phyloP scores from a whole-genome alignment of 2,113 vertebrate species.

The Heterocephalus glaber region DNA sequence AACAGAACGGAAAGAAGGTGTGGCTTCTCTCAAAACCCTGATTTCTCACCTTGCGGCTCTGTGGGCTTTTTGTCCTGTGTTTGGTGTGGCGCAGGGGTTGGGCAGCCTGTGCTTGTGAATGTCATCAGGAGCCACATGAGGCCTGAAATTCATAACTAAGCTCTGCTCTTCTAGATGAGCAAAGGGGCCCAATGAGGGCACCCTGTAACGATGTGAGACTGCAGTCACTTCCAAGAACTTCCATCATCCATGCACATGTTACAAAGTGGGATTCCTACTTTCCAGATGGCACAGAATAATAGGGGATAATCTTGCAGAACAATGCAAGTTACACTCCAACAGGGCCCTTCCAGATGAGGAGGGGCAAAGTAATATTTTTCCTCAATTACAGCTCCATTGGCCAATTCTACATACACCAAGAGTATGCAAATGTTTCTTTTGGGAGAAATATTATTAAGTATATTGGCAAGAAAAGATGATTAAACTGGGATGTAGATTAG shows the following conservation, averaged over 20 bases:
- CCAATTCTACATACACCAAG: conserved; percentile 49
- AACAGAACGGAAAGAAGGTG: neutral
- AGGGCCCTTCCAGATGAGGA: conserved; percentile 42
- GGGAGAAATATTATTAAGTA: conserved; percentile 70
- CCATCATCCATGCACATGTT: conserved; percentile 18
- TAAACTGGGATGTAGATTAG: conserved; percentile 66
- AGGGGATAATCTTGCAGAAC: conserved; percentile 69
- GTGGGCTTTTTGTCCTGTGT: neutral
- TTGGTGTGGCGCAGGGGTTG: neutral
- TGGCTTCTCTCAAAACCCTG: neutral
- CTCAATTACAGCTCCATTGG: conserved; percentile 62
- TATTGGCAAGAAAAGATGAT: conserved; percentile 71
- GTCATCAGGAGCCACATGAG: neutral
- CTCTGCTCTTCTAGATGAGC: conserved; percentile 49
- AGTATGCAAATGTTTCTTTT: conserved; percentile 69
- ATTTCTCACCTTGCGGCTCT: neutral
- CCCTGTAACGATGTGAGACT: conserved; percentile 11
- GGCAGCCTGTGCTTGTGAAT: neutral
- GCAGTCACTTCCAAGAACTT: conserved; percentile 48
- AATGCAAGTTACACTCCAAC: conserved; percentile 54
- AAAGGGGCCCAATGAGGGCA: neutral
- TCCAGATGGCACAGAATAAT: conserved; percentile 72
- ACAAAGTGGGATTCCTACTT: conserved; percentile 48
- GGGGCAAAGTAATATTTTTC: conserved; percentile 67
- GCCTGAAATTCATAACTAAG: neutral